A percentile compares a stretch with the other conserved stretches of the same genome.
Evolutionary conservation across 1,140 invertebrate genomes (phyloP).

Genomic region (Drosophila takahashii): DNA sequence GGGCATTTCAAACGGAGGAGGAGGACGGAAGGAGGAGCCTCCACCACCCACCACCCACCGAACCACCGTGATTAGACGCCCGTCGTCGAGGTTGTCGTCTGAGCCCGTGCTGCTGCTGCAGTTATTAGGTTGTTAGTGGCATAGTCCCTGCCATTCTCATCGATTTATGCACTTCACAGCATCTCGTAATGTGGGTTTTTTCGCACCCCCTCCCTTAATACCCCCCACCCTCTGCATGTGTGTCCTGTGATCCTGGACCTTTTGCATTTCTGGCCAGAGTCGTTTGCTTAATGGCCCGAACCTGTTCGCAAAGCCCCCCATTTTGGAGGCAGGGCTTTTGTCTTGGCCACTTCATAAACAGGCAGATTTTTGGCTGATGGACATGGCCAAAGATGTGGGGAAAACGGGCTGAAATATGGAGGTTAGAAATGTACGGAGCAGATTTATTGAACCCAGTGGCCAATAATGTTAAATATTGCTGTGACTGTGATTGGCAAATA

Average conservation of each 20-base stretch:
- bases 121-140: constrained; percentile 83
- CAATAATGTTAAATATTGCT: background rate
- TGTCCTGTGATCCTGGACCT: constrained; percentile 18
- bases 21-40: background rate
- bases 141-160: constrained; percentile 76
- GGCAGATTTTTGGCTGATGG: constrained; percentile 40
- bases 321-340: constrained; percentile 29
- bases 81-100: constrained; percentile 54
- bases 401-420: constrained; percentile 4
- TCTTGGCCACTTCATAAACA: constrained; percentile 43
- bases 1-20: constrained; percentile 44
- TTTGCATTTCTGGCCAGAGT: constrained; percentile 42
- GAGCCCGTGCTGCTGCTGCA: constrained; percentile 56
- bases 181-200: constrained; percentile 68
- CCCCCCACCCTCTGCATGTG: too few relatives aligned
- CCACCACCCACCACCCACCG: constrained; percentile 3
- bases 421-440: background rate
- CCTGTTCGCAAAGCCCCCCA: constrained; percentile 14
- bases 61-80: constrained; percentile 73
- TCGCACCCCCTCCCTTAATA: constrained; percentile 4
- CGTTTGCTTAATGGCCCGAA: constrained; percentile 71
- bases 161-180: constrained; percentile 80
- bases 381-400: constrained; percentile 5
- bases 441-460: constrained; percentile 8
- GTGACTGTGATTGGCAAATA: background rate